Conservation (phyloP, 2,888 invertebrate species). For the Drosophila anomelani region DNA sequence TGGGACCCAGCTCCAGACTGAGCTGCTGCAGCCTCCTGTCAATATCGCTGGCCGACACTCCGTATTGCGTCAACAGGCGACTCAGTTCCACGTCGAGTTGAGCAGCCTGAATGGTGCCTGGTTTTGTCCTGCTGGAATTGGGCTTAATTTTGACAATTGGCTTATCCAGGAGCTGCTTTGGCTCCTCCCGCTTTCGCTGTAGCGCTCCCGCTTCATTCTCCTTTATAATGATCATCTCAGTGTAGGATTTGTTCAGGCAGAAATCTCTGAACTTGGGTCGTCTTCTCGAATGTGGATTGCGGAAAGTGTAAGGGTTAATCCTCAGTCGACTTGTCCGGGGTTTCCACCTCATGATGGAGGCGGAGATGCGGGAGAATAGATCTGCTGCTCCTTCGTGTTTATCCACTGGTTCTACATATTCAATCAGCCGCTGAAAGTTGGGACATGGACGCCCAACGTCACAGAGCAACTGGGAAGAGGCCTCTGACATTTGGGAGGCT, state of each 20-base stretch:
- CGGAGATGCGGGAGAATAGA: neutral
- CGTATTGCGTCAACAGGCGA: neutral
- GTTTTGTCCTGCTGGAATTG: neutral
- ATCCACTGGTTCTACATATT: neutral
- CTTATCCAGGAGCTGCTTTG: neutral
- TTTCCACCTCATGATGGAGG: neutral
- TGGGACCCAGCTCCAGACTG: neutral
- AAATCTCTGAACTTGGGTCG: neutral
- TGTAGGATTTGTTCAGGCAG: no score
- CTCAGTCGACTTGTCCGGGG: neutral
- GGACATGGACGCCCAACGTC: constrained; percentile 1
- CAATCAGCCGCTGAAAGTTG: constrained; percentile 4
- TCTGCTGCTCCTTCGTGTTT: neutral
- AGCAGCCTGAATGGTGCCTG: neutral
- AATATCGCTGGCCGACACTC: neutral
- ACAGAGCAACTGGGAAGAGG: neutral
- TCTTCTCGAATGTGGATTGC: neutral
- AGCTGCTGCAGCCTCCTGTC: neutral
- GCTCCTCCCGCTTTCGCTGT: neutral
- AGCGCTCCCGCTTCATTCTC: no score
- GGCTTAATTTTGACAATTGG: neutral
- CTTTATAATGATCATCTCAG: neutral
- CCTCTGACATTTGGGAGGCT: neutral
- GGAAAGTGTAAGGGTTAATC: neutral
- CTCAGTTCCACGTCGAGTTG: neutral